These are phyloP conservation scores for Thereva nobilitata DNA, from an alignment of 2,888 invertebrate species.

Conservation along the genomic window DNA sequence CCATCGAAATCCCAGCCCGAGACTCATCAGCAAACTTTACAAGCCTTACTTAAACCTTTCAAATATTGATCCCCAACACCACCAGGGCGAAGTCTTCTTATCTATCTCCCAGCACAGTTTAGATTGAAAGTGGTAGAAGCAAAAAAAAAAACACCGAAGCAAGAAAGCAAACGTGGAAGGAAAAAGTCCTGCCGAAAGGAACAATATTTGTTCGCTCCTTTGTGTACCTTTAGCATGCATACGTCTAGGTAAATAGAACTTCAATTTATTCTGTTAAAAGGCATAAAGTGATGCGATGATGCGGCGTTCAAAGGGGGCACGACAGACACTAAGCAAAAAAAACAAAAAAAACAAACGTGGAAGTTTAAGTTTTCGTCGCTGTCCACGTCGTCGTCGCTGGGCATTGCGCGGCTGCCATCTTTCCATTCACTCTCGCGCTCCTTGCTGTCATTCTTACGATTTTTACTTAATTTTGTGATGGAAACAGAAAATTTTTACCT, in stretches of 20 bases:
- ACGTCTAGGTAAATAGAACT: conserved; percentile 38
- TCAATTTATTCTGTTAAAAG: conserved; percentile 40
- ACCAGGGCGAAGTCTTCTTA: too few species aligned
- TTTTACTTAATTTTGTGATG: too few species aligned
- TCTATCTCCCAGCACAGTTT: too few species aligned
- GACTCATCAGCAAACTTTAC: too few species aligned
- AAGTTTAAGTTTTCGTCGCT: conserved; percentile 7
- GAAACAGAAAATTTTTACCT: too few species aligned
- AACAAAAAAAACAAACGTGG: conserved; percentile 4
- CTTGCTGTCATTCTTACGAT: too few species aligned
- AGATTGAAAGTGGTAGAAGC: background rate
- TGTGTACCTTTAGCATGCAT: conserved; percentile 37
- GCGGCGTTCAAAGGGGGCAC: conserved; percentile 33
- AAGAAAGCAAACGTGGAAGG: conserved; percentile 6
- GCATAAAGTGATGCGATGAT: conserved; percentile 35
- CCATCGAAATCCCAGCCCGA: too few species aligned
- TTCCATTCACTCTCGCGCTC: too few species aligned
- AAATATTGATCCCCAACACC: too few species aligned
- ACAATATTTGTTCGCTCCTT: conserved; percentile 39
- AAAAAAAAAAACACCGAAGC: background rate
- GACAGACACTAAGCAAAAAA: background rate
- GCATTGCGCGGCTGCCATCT: too few species aligned
- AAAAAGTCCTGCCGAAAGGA: conserved; percentile 32
- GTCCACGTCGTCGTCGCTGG: background rate
- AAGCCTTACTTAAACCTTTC: too few species aligned